Conservation (phyloP, 2,113 vertebrate genomes). For the Rattus rattus region DNA sequence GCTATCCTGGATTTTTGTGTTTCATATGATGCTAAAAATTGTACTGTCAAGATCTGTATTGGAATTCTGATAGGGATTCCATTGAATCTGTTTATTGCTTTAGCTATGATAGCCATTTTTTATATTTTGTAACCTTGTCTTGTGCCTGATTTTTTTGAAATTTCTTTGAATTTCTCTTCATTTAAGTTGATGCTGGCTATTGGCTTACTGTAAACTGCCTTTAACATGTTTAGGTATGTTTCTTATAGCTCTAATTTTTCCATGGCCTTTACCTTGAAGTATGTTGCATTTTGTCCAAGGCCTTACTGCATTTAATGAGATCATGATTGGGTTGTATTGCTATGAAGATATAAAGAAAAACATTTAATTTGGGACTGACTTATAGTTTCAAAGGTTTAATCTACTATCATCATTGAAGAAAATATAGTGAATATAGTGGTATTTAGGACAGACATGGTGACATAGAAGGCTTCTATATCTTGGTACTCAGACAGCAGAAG, state of each 20-base stretch:
- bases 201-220: not conserved
- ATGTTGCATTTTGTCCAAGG: not conserved
- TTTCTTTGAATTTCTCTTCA: not conserved
- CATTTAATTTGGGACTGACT: not conserved
- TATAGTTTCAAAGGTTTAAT: not conserved
- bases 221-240: not conserved
- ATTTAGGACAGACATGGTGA: not conserved
- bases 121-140: not conserved
- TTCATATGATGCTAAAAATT: not conserved
- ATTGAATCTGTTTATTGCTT: not conserved
- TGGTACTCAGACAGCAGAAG: not conserved
- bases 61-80: not conserved
- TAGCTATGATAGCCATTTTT: not conserved
- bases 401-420: not conserved
- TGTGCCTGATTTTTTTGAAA: not conserved
- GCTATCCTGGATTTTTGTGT: not conserved
- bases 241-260: not conserved
- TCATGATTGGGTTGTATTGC: not conserved
- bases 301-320: not conserved
- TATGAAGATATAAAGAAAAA: not conserved
- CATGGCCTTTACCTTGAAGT: not conserved
- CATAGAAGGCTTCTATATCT: not conserved
- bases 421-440: not conserved
- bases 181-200: not conserved
- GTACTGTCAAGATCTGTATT: not conserved